Evolutionary conservation across 2,797 vertebrate genomes (phyloP), one percentile per base, ranked within the genome.

Genomic region (Taeniopygia guttata): DNA sequence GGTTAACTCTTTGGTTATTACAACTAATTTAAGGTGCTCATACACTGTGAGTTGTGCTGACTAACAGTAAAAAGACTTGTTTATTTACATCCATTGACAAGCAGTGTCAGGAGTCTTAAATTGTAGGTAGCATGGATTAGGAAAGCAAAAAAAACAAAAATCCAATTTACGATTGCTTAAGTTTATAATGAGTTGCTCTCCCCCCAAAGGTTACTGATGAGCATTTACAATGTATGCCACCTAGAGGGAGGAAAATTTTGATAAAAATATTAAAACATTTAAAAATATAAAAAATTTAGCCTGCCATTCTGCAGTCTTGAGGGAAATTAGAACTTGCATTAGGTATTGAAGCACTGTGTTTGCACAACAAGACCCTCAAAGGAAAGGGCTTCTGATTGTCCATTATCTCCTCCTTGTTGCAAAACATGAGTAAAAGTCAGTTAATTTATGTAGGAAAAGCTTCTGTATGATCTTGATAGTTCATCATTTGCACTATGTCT

Each of bases 141-240:
- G 10, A 81, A 87, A 78, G 10, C 1, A 4, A 7, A 5, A 2
- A 22, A 21, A 84, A 76, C n/a, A n/a, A n/a, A 63, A 60, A 52
- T 17, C 48, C 4, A 26, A 20, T 42, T 18, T 45, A 16, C 49
- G 12, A 48, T 34, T 2, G 0, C 13, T 42, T 19, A 51, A n/a
- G 14, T 42, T 89, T 84, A 27, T 11, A 60, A 59, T 21, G 59
- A 51, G 7, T 76, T 75, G 13, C 5, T 40, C 36, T 66, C 10
- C 40, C 40, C 27, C 16, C 19, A 62, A 46, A 91, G 62, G 25
- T 75, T 51, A 68, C 14, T 14, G 4, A 13, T 86, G 46, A 45
- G 69, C 13, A 88, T 90, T 94, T 83, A 80, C 66, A 86, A 70
- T 52, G 62, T 32, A 64, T 72, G 93, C 95, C 90, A 95, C 88